Base-by-base conservation (phyloP, 2,888 invertebrate genomes). In the Ornithoptera priamus region DNA sequence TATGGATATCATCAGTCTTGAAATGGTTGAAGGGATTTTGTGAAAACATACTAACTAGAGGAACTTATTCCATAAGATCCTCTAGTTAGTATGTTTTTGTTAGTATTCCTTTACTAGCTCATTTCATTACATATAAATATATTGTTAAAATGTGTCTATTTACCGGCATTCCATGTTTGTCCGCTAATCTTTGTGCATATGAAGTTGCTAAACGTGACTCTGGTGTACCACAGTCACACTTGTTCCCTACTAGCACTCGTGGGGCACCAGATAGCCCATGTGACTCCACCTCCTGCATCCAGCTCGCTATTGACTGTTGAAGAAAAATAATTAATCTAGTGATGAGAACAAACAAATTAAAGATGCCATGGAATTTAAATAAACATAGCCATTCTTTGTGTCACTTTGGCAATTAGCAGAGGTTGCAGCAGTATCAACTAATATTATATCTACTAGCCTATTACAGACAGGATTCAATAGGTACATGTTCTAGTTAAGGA, bases 231-330 rank as follows among this genome's bases (percentile, higher is more conserved):
- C 94, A 90, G 87, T 97, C 97, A 82, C 96, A 96, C 82, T 97
- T 97, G 88, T 97, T 97, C 15, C 97, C 97, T 1, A 97, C 95
- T 63, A 97, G 85, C 73, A 97, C 95, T 36, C 96, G 93, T 0
- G 97, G 96, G 12, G 96, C 92, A 5, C 89, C 89, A 78, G 92
- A 93, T 70, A 95, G 86, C 66, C 94, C 94, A 80, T 96, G 94
- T 12, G 93, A 92, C 77, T 96, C 94, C 77, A 96, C 96, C 82
- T 97, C 97, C 30, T 94, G 94, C 80, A 97, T 95, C 97, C 97
- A 97, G 65, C 93, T 93, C 3, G 94, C 93, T 81, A 97, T 93
- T 1, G 94, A 93, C 91, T 94, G 83, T 10, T 89, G 77, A 62
- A 42, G 18, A 50, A 2, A 17, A 50, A 50, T 50, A 15, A 50